phyloP scores from a whole-genome alignment of 2,113 vertebrate species.

The Catharus fuscescens region DNA sequence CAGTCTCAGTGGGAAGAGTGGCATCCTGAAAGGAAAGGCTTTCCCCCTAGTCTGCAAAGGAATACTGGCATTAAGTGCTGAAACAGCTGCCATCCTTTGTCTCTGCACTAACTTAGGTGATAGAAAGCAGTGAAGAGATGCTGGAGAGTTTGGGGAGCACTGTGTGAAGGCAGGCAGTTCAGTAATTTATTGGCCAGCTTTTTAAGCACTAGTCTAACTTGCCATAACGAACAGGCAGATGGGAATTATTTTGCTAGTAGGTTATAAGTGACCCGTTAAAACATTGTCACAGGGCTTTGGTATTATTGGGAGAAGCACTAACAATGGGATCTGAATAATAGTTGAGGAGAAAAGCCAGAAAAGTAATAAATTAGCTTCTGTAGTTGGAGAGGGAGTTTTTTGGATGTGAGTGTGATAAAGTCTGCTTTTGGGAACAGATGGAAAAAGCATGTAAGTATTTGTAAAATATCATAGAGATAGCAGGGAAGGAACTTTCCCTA shows the following conservation, averaged over 20 bases:
- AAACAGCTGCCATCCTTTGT: not conserved
- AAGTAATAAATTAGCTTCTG: not conserved
- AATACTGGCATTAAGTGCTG: not conserved
- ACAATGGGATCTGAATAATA: not conserved
- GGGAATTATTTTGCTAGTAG: not conserved
- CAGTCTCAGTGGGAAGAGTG: not conserved
- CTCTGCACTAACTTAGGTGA: not conserved
- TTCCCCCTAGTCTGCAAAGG: not conserved
- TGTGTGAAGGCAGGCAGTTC: rapidly evolving
- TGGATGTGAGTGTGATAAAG: not conserved
- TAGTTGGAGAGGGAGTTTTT: not conserved
- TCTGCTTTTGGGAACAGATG: not conserved
- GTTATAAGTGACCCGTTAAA: not conserved
- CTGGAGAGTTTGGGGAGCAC: not conserved
- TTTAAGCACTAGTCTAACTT: too few relatives aligned
- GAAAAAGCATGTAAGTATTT: not conserved
- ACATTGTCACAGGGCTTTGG: not conserved
- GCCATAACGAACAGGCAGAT: not conserved
- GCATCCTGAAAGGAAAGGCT: not conserved
- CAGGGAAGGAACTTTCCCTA: not conserved
- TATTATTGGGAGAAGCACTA: not conserved
- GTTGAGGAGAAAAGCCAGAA: not conserved
- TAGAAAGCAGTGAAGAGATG: not conserved
- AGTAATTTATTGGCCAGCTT: not conserved
- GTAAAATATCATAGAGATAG: not conserved